Evolutionary conservation across 2,888 invertebrate genomes (phyloP).

Genomic region (Pristionchus arcanus): DNA sequence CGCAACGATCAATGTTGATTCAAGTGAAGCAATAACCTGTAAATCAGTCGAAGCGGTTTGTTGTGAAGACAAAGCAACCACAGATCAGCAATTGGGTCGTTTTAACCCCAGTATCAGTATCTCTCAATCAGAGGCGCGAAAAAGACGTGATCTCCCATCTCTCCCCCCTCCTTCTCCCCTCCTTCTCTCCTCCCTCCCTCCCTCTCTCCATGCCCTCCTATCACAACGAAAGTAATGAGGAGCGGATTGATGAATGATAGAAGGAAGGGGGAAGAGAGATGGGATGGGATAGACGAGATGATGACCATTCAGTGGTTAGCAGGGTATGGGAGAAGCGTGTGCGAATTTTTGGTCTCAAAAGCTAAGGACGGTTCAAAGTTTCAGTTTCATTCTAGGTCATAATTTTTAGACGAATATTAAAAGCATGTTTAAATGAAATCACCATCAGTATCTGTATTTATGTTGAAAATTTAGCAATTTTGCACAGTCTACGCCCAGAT

Average conservation of each 20-base stretch:
- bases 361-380: no score
- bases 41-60: neutral
- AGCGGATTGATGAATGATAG: slow-evolving; percentile 28
- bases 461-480: no score
- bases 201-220: slow-evolving; percentile 19
- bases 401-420: no score
- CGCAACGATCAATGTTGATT: neutral
- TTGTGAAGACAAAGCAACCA: neutral
- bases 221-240: slow-evolving; percentile 51
- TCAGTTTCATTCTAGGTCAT: no score
- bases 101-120: neutral
- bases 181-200: neutral
- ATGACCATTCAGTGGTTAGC: neutral
- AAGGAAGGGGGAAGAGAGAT: neutral
- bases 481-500: no score
- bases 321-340: neutral
- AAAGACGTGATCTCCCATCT: slow-evolving; percentile 31
- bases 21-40: neutral
- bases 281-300: neutral
- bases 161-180: neutral
- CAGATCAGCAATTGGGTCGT: slow-evolving; percentile 1
- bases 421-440: no score
- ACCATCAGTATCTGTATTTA: no score
- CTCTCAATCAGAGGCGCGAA: slow-evolving; percentile 13
- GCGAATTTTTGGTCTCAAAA: neutral